Conservation (phyloP, 53 echinoderm and acorn worm genomes). For the Paracentrotus lividus region DNA sequence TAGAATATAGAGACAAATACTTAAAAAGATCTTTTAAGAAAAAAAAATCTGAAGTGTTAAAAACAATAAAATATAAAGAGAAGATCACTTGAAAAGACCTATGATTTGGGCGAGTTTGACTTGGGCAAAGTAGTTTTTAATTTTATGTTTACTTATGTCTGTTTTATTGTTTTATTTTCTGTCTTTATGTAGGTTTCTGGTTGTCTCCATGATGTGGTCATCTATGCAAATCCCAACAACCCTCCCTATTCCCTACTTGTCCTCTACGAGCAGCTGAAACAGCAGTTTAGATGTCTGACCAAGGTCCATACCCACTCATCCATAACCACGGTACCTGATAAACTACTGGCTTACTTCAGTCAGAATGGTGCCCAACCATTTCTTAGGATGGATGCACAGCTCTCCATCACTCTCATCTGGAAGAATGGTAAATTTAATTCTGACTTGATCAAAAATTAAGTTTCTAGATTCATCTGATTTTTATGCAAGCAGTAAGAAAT, state of each 20-base stretch:
- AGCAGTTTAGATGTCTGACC: slow-evolving; percentile 78
- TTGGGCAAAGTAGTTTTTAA: no score
- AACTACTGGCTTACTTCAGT: slow-evolving; percentile 75
- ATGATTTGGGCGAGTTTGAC: no score
- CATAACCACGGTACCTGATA: slow-evolving; percentile 75
- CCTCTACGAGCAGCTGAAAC: slow-evolving; percentile 83
- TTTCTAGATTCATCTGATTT: no score
- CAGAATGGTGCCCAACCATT: slow-evolving; percentile 74
- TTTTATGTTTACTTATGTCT: no score
- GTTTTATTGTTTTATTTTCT: no score
- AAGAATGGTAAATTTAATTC: slow-evolving; percentile 87
- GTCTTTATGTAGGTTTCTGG: slow-evolving; percentile 62
- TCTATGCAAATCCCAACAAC: slow-evolving; percentile 89
- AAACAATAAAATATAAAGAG: no score
- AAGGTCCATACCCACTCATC: slow-evolving; percentile 90
- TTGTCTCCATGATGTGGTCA: slow-evolving; percentile 88
- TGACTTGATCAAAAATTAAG: not conserved
- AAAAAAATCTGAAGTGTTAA: no score
- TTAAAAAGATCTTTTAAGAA: no score
- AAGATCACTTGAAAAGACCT: no score
- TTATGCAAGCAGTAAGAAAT: no score
- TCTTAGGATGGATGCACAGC: slow-evolving; percentile 76
- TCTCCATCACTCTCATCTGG: slow-evolving; percentile 92
- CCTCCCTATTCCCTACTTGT: slow-evolving; percentile 87
- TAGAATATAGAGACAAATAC: no score